Conservation (phyloP, 2,113 vertebrate species). For the Phyllostomus discolor region DNA sequence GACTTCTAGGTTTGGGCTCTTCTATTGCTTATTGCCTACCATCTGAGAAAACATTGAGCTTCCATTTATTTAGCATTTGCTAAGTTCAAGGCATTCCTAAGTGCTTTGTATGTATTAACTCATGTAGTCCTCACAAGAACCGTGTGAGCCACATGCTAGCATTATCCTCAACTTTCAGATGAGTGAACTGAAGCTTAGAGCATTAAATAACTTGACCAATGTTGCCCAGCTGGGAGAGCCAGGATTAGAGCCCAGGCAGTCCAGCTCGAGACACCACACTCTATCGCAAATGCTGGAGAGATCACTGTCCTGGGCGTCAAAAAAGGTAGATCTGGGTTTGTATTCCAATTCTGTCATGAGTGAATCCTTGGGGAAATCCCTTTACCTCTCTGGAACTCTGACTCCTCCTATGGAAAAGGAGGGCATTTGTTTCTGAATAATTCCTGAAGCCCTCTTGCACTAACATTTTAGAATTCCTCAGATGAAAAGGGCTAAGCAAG, state of each 20-base stretch:
- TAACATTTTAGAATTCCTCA: constrained; percentile 1
- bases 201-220: not conserved
- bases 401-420: not conserved
- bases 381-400: not conserved
- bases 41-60: not conserved
- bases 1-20: not conserved
- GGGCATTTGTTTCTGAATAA: not conserved
- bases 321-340: not conserved
- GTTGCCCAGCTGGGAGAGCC: not conserved
- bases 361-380: not conserved
- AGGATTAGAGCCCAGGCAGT: not conserved
- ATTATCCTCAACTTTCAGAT: not conserved
- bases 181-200: not conserved
- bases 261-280: not conserved
- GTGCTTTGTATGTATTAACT: not conserved
- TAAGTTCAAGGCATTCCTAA: not conserved
- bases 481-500: not conserved
- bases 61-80: constrained; percentile 1
- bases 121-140: not conserved
- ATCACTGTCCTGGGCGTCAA: not conserved
- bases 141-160: not conserved
- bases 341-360: not conserved
- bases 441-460: not conserved
- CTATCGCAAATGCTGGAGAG: not conserved
- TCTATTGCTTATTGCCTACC: not conserved